Conservation (phyloP, 2,888 invertebrate species). For the Campopleginae sp. region DNA sequence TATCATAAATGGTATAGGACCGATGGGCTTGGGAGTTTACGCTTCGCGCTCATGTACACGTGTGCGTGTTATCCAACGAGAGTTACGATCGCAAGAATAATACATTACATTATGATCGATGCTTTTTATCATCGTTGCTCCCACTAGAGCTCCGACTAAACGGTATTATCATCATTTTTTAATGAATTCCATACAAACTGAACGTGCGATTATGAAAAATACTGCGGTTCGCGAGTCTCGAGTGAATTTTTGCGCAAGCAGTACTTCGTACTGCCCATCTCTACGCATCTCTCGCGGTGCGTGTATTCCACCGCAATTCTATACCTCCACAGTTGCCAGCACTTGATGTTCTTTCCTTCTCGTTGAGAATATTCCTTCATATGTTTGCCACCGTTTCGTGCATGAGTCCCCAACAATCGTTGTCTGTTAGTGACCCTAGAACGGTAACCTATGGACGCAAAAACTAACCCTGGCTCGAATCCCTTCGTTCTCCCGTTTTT, state of each 20-base stretch:
- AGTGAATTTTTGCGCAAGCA: conserved; percentile 11
- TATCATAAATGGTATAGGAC: background rate
- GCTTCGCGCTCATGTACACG: conserved; percentile 39
- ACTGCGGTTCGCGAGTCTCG: background rate
- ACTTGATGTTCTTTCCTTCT: background rate
- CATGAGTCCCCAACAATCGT: background rate
- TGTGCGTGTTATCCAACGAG: conserved; percentile 50
- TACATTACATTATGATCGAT: conserved; percentile 22
- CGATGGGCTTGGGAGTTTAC: conserved; percentile 36
- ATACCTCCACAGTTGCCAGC: background rate
- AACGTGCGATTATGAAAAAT: background rate
- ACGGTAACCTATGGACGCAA: too few species aligned
- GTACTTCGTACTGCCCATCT: background rate
- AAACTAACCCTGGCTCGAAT: too few species aligned
- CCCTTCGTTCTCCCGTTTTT: too few species aligned
- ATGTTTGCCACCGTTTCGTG: background rate
- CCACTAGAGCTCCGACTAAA: background rate
- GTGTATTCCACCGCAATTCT: background rate
- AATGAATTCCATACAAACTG: conserved; percentile 11
- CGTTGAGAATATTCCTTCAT: background rate
- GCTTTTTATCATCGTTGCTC: conserved; percentile 13
- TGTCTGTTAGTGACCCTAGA: background rate
- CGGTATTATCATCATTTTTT: conserved; percentile 34
- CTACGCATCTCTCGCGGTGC: background rate
- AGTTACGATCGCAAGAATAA: conserved; percentile 28